phyloP scores from a whole-genome alignment of 2,113 vertebrate genomes.

The Oryzias curvinotus region DNA sequence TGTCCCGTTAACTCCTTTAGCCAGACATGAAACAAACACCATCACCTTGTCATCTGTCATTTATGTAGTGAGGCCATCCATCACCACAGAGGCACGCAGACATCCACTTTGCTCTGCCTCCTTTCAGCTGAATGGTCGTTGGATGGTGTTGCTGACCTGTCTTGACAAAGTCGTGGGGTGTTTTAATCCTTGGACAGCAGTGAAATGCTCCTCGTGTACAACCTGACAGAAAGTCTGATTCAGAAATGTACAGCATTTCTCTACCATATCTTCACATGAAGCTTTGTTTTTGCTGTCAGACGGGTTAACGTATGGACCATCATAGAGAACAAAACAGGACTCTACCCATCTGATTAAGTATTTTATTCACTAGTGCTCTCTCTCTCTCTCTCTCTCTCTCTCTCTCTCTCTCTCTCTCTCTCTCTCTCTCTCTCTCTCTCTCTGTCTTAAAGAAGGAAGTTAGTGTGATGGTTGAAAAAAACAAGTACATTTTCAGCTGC shows the following conservation, averaged over 20 bases:
- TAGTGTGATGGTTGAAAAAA: background rate
- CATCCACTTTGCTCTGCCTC: constrained; percentile 68
- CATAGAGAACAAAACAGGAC: constrained; percentile 5
- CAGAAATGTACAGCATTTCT: constrained; percentile 44
- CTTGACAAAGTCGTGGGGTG: constrained; percentile 29
- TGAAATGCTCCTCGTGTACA: constrained; percentile 37
- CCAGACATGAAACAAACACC: constrained; percentile 66
- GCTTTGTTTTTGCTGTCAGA: constrained; percentile 3
- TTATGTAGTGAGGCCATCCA: constrained; percentile 69
- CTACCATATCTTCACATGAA: constrained; percentile 10
- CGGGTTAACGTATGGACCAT: background rate
- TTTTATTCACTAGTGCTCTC: background rate
- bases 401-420: too few species aligned
- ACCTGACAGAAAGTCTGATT: constrained; percentile 63
- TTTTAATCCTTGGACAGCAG: constrained; percentile 49
- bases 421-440: too few species aligned
- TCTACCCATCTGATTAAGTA: background rate
- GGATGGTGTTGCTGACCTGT: constrained; percentile 20
- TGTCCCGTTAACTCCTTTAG: constrained; percentile 52
- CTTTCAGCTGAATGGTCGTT: constrained; percentile 67
- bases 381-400: too few species aligned
- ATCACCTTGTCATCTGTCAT: constrained; percentile 70
- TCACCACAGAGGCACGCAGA: constrained; percentile 62
- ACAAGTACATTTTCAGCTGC: too few species aligned
- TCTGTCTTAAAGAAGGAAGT: background rate